These are phyloP conservation scores for Patella ulyssiponensis DNA, from an alignment of 2,888 invertebrate genomes.

Conservation along the genomic window DNA sequence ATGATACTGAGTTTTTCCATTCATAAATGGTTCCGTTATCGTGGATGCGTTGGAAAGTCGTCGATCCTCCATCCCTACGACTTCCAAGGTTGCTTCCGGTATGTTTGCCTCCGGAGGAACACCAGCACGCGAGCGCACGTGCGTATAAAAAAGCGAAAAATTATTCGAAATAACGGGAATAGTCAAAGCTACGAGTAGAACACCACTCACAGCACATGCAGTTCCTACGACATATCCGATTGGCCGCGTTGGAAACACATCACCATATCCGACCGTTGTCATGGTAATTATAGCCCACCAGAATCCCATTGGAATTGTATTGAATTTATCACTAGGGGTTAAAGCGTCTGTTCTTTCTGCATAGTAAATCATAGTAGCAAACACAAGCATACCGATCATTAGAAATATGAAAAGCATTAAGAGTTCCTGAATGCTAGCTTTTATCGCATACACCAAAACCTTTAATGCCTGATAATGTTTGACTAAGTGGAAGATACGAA, in stretches of 20 bases:
- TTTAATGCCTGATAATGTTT: conserved; percentile 74
- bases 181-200: conserved; percentile 67
- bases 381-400: conserved; percentile 70
- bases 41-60: conserved; percentile 50
- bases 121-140: conserved; percentile 62
- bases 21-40: conserved; percentile 48
- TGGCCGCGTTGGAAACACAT: conserved; percentile 63
- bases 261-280: conserved; percentile 71
- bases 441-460: conserved; percentile 73
- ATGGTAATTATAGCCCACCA: conserved; percentile 74
- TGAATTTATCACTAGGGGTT: conserved; percentile 57
- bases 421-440: conserved; percentile 71
- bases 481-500: conserved; percentile 73
- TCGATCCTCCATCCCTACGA: conserved; percentile 38
- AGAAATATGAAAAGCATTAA: conserved; percentile 70
- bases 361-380: conserved; percentile 71
- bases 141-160: conserved; percentile 70
- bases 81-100: conserved; percentile 20
- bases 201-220: conserved; percentile 67
- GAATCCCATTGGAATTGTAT: conserved; percentile 71
- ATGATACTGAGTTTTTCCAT: conserved; percentile 44
- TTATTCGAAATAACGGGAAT: conserved; percentile 71
- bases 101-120: conserved; percentile 24
- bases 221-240: conserved; percentile 67
- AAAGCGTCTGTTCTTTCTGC: conserved; percentile 67